Conservation (phyloP, 2,113 vertebrate species). For the Bombycilla garrulus region DNA sequence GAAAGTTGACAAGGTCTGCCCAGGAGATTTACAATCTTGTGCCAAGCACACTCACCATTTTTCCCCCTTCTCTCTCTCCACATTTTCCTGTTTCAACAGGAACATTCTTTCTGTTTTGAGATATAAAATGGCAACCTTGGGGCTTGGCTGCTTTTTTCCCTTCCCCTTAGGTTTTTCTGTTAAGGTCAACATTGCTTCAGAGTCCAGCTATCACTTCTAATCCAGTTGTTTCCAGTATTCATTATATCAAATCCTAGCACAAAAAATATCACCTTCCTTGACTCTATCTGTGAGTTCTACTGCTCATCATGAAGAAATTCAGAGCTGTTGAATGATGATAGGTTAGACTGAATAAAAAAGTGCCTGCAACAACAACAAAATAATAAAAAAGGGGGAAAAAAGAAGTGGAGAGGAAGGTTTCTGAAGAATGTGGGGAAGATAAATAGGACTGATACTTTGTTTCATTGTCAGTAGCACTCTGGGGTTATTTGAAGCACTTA, state of each 20-base stretch:
- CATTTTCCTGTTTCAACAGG: background rate
- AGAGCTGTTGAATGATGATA: constrained; percentile 83
- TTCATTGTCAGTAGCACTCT: constrained; percentile 96
- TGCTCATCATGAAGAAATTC: constrained; percentile 81
- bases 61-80: fast-evolving
- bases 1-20: background rate
- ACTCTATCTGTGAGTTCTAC: constrained; percentile 77
- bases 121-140: background rate
- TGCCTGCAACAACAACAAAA: constrained; percentile 84
- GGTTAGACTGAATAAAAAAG: constrained; percentile 83
- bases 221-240: constrained; percentile 7
- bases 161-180: background rate
- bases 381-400: constrained; percentile 19
- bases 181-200: constrained; percentile 46
- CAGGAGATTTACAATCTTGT: background rate
- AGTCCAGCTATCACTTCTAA: constrained; percentile 23
- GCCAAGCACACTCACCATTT: background rate
- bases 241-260: constrained; percentile 51
- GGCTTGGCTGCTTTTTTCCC: background rate
- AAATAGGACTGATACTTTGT: constrained; percentile 93
- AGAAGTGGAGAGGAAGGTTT: constrained; percentile 54
- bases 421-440: constrained; percentile 88
- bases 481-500: constrained; percentile 94
- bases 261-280: constrained; percentile 71
- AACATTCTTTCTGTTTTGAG: background rate